Evolutionary conservation across 2,797 vertebrate species (phyloP), one percentile per base, ranked within the genome.

Genomic region (Varecia variegata): DNA sequence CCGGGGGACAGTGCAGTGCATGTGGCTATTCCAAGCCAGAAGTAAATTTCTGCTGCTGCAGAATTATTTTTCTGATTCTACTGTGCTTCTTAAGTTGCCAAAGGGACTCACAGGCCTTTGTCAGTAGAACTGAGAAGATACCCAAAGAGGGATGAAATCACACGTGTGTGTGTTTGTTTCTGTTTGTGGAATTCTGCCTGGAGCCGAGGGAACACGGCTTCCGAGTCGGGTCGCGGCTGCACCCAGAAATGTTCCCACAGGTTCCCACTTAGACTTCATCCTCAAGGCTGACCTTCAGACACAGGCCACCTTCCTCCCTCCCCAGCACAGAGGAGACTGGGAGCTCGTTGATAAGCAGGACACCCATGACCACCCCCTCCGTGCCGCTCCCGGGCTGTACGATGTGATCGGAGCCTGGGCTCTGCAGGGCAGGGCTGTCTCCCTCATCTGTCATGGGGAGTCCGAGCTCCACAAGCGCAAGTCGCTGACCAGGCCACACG

Each of bases 301-400:
- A 30, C 71, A 52, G 62, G 56, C 27, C 23, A 2, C 62, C 45
- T 58, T 23, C 5, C 1, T 0, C 1, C 21, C 27, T 25, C 21
- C 43, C 9, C 1, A 1, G 25, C 20, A 8, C 0, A n/a, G 30
- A 32, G n/a, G 43, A 35, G 32, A 21, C 17, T 1, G 23, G 35
- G 85, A 13, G 30, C 10, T 32, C 15, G 0, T 52, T 54, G 38
- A 43, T 0, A 9, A 67, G 30, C 56, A 45, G 13, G 13, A 2
- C 23, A 52, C 32, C 23, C 11, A 30, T 35, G 30, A 40, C 8
- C 10, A 3, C 47, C 35, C 18, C 23, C 27, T 15, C 35, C 0
- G 18, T 8, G 62, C 30, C 32, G 14, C 0, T 0, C 15, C 11
- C 0, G 0, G 23, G 8, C 68, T 43, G 3, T 21, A 30, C 7